These are phyloP conservation scores for Ciconia nigra DNA, from an alignment of 2,797 vertebrate species.

Conservation along the genomic window DNA sequence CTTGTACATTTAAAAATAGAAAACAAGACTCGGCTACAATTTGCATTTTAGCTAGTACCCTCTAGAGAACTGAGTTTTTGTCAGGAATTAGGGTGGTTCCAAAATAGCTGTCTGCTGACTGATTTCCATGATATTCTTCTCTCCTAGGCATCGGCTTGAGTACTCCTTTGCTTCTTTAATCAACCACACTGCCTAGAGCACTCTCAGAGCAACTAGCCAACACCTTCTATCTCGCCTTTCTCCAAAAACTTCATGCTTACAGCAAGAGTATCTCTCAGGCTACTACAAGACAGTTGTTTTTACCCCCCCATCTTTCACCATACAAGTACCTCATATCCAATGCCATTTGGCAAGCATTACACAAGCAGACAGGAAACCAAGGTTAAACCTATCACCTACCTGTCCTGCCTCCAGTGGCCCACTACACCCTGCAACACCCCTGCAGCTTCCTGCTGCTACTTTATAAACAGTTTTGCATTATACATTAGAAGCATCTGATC, in stretches of 20 bases:
- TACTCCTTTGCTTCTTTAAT: background rate
- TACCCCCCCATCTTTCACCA: background rate
- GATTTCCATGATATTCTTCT: background rate
- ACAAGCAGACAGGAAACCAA: background rate
- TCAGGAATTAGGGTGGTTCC: background rate
- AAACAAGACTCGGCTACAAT: background rate
- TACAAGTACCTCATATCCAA: background rate
- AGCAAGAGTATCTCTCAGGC: background rate
- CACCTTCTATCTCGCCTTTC: background rate
- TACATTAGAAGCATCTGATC: background rate
- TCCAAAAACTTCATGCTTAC: background rate
- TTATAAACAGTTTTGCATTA: background rate
- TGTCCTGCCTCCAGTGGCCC: background rate
- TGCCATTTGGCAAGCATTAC: background rate
- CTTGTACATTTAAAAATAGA: background rate
- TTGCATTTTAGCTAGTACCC: background rate
- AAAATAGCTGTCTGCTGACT: background rate
- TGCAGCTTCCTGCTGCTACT: background rate
- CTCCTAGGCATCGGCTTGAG: background rate
- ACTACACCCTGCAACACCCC: background rate
- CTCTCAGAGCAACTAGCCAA: background rate
- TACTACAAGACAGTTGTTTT: background rate
- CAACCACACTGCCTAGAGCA: background rate
- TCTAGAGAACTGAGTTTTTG: background rate
- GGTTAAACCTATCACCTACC: background rate